Percentiles rank a stretch among this genome's conserved stretches.
Evolutionary conservation across 2,113 vertebrate species (phyloP).

Genomic region (Sapayoa aenigma): DNA sequence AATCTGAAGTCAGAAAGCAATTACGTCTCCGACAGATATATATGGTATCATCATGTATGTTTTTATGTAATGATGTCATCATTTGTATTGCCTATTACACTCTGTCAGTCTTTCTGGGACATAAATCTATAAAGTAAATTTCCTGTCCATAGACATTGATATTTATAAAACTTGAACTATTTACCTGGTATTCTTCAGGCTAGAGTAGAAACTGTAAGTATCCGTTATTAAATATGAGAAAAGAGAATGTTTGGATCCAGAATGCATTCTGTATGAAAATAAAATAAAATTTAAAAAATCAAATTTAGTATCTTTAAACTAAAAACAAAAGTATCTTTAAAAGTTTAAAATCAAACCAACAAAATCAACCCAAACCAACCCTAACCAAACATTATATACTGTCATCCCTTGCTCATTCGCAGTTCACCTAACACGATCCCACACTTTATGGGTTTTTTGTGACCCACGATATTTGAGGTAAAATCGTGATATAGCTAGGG

Average conservation of each 20-base stretch:
- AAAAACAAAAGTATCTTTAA: neutral
- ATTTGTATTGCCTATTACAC: neutral
- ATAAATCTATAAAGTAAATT: neutral
- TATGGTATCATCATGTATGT: neutral
- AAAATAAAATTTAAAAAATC: neutral
- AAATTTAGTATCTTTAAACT: neutral
- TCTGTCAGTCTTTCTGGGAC: fast-evolving
- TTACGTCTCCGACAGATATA: neutral
- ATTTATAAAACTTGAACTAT: neutral
- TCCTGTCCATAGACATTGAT: neutral
- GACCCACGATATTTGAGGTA: too few species aligned
- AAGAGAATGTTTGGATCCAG: neutral
- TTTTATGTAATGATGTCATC: neutral
- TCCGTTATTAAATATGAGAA: neutral
- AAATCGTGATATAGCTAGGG: too few species aligned
- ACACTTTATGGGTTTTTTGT: too few species aligned
- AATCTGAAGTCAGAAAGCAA: neutral
- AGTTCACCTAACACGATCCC: too few species aligned
- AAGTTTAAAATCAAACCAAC: neutral
- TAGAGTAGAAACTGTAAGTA: neutral
- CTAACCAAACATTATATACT: too few species aligned
- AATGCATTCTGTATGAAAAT: neutral
- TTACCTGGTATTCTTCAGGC: neutral
- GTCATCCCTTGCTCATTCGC: too few species aligned
- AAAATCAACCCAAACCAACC: neutral